These are phyloP conservation scores for Dallia pectoralis DNA, from an alignment of 2,797 vertebrate species.

Conservation along the genomic window DNA sequence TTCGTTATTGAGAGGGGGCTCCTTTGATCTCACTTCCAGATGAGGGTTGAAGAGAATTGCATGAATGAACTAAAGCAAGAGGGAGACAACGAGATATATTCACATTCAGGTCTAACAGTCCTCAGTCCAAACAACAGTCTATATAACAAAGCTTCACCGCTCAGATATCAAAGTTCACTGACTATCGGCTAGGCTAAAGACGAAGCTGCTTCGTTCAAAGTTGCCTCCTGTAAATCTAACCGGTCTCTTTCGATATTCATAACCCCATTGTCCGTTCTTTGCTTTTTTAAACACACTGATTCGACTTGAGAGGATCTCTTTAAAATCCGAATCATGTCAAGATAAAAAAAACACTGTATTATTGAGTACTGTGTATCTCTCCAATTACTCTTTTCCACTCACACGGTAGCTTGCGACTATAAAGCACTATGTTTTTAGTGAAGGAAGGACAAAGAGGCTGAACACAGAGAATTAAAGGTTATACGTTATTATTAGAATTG, in stretches of 20 bases:
- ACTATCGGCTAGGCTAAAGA: not conserved
- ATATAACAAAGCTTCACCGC: not conserved
- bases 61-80: conserved; percentile 40
- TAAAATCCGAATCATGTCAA: conserved; percentile 21
- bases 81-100: conserved; percentile 10
- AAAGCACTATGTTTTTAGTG: not conserved
- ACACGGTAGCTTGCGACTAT: not conserved
- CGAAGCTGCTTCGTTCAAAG: not conserved
- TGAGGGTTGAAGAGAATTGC: conserved; percentile 32
- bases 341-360: conserved; percentile 31
- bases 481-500: not conserved
- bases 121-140: not conserved
- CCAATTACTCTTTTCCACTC: not conserved
- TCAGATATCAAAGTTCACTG: not conserved
- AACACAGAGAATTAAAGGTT: not conserved
- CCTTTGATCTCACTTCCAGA: conserved; percentile 64
- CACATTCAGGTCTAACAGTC: not conserved
- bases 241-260: conserved; percentile 20
- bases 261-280: not conserved
- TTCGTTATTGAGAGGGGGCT: conserved; percentile 41
- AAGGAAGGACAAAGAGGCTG: not conserved
- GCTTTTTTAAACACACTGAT: conserved; percentile 21
- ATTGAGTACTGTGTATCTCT: conserved; percentile 12
- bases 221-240: conserved; percentile 22
- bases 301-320: conserved; percentile 25